A percentile compares a stretch with the other conserved stretches of the same genome.
phyloP scores from a whole-genome alignment of 2,797 vertebrate species.

The Lindbergichthys nudifrons region DNA sequence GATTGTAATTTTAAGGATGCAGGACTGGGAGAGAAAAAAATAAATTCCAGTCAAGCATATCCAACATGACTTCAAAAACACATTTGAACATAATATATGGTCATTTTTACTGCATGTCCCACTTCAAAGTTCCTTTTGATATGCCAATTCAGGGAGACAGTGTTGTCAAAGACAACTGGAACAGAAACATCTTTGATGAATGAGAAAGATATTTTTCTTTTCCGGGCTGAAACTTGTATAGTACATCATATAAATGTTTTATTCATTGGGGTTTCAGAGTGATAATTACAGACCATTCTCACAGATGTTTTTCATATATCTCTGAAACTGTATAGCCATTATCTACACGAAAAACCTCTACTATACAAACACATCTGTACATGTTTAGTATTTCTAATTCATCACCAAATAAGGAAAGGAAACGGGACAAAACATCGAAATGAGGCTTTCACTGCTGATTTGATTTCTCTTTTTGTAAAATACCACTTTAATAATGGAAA shows the following conservation, averaged over 20 bases:
- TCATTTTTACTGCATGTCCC: conserved; percentile 20
- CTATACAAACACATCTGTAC: conserved; percentile 53
- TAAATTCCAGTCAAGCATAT: conserved; percentile 32
- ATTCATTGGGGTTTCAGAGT: conserved; percentile 37
- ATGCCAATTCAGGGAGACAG: conserved; percentile 40
- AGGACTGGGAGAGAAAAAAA: not conserved
- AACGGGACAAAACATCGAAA: conserved; percentile 10
- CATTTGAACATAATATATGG: conserved; percentile 36
- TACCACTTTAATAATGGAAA: not conserved
- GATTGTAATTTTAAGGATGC: conserved; percentile 50
- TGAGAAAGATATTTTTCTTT: conserved; percentile 1
- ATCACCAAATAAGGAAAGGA: conserved; percentile 15
- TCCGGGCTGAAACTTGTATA: conserved; percentile 1
- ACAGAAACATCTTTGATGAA: conserved; percentile 28
- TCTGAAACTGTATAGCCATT: conserved; percentile 26
- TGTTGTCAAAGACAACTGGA: conserved; percentile 26
- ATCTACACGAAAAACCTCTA: conserved; percentile 44
- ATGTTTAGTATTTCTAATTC: conserved; percentile 51
- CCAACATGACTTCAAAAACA: conserved; percentile 36
- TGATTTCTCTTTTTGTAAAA: conserved; percentile 9
- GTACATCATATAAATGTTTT: conserved; percentile 28
- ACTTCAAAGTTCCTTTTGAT: conserved; percentile 63
- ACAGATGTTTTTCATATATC: conserved; percentile 48
- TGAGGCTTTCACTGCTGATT: conserved; percentile 1
- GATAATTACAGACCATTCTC: conserved; percentile 49